Percentiles rank a stretch among this genome's conserved stretches.
Evolutionary conservation across 2,113 vertebrate species (phyloP).

Genomic region (Callipepla californica): DNA sequence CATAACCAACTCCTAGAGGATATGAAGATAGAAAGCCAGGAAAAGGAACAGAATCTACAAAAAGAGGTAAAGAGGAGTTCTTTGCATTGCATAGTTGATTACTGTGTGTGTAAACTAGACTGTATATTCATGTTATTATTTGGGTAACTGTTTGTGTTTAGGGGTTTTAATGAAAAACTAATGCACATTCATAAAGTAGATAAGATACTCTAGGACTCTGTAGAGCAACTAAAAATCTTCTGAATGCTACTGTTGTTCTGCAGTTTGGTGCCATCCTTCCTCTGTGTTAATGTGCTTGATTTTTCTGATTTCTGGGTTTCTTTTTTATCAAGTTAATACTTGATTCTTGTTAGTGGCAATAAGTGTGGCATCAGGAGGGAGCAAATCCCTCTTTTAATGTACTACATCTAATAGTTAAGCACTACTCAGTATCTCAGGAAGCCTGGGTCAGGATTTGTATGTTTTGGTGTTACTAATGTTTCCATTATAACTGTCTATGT

Average conservation of each 20-base stretch:
- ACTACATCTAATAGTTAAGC: neutral
- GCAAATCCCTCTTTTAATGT: neutral
- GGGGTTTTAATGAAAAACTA: neutral
- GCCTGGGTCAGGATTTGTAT: neutral
- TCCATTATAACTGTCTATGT: neutral
- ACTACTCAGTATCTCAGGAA: neutral
- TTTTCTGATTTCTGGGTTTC: neutral
- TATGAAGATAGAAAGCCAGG: constrained; percentile 35
- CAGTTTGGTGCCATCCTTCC: neutral
- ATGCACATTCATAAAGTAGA: neutral
- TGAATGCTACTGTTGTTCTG: neutral
- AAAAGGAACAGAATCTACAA: constrained; percentile 78
- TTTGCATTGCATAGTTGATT: neutral
- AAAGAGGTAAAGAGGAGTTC: constrained; percentile 76
- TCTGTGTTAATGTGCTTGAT: neutral
- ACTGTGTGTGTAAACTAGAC: neutral
- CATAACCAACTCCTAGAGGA: constrained; percentile 71
- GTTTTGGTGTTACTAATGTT: neutral
- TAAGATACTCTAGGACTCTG: neutral
- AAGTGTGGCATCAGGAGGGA: neutral
- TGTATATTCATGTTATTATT: rapidly evolving
- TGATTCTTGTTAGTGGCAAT: neutral
- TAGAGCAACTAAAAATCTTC: neutral
- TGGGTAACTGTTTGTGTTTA: neutral
- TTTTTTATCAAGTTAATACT: neutral